phyloP scores from a whole-genome alignment of 2,113 vertebrate genomes.

The Sprattus sprattus region DNA sequence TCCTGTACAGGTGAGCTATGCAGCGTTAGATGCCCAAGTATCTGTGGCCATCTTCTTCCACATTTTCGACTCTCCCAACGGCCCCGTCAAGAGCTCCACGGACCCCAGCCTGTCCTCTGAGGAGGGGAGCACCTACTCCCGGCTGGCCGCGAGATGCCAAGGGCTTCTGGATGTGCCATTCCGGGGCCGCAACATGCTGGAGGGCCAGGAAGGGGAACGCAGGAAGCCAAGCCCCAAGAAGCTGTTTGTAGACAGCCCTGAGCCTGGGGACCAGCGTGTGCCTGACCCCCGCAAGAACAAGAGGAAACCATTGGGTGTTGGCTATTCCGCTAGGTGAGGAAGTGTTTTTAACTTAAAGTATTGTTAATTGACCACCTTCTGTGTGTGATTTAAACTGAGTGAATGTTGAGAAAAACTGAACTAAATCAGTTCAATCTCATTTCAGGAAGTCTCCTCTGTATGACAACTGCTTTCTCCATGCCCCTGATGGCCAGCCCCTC shows the following conservation, averaged over 20 bases:
- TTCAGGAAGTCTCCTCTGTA: conserved; percentile 93
- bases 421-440: conserved; percentile 15
- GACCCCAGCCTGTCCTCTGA: conserved; percentile 51
- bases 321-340: conserved; percentile 88
- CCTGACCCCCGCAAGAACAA: conserved; percentile 86
- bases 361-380: not conserved
- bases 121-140: conserved; percentile 63
- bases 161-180: conserved; percentile 88
- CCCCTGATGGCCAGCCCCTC: conserved; percentile 92
- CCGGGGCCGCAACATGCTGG: conserved; percentile 66
- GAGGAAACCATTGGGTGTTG: conserved; percentile 86
- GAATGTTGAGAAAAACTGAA: not conserved
- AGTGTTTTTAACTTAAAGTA: not conserved
- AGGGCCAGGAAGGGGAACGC: conserved; percentile 66
- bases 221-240: conserved; percentile 69
- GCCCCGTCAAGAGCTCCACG: not conserved
- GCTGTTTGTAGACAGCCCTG: conserved; percentile 55
- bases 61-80: conserved; percentile 73
- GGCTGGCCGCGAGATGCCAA: conserved; percentile 76
- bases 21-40: conserved; percentile 90
- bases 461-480: conserved; percentile 96
- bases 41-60: conserved; percentile 89
- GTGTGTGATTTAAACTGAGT: no score
- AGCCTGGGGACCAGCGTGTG: conserved; percentile 75
- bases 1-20: conserved; percentile 79